phyloP scores from a whole-genome alignment of 2,797 vertebrate species.

The Remorina albescens region DNA sequence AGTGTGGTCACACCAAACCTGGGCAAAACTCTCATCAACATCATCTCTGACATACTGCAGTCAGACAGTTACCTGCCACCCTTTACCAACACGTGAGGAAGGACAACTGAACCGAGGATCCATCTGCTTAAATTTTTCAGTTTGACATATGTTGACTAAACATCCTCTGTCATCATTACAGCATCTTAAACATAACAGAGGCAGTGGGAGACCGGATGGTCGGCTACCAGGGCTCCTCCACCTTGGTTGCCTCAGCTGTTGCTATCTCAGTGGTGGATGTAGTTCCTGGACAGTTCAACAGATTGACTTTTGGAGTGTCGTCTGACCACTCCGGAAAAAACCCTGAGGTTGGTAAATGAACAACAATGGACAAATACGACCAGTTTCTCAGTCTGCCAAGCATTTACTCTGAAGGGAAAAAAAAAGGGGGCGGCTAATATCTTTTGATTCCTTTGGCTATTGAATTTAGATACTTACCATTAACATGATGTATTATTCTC shows the following conservation, averaged over 20 bases:
- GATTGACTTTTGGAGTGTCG: slow-evolving; percentile 86
- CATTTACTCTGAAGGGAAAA: too few species aligned
- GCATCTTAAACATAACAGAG: slow-evolving; percentile 89
- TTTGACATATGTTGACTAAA: background rate
- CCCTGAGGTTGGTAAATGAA: slow-evolving; percentile 82
- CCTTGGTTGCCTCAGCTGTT: slow-evolving; percentile 75
- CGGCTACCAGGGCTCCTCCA: slow-evolving; percentile 74
- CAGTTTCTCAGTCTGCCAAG: too few species aligned
- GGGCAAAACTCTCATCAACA: slow-evolving; percentile 81
- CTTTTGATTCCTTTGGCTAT: background rate
- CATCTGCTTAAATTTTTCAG: background rate
- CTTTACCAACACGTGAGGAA: slow-evolving; percentile 87
- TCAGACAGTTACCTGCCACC: slow-evolving; percentile 79
- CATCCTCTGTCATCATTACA: slow-evolving; percentile 57
- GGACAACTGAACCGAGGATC: background rate
- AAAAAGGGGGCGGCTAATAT: background rate
- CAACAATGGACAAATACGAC: background rate
- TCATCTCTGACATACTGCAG: slow-evolving; percentile 84
- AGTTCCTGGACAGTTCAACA: slow-evolving; percentile 76
- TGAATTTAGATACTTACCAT: background rate
- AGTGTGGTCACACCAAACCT: slow-evolving; percentile 77
- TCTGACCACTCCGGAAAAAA: slow-evolving; percentile 69
- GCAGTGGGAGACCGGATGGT: slow-evolving; percentile 86
- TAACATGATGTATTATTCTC: background rate
- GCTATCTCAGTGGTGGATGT: slow-evolving; percentile 84